Evolutionary conservation across 2,113 vertebrate species (phyloP).

Genomic region (Thinocorus orbignyianus): DNA sequence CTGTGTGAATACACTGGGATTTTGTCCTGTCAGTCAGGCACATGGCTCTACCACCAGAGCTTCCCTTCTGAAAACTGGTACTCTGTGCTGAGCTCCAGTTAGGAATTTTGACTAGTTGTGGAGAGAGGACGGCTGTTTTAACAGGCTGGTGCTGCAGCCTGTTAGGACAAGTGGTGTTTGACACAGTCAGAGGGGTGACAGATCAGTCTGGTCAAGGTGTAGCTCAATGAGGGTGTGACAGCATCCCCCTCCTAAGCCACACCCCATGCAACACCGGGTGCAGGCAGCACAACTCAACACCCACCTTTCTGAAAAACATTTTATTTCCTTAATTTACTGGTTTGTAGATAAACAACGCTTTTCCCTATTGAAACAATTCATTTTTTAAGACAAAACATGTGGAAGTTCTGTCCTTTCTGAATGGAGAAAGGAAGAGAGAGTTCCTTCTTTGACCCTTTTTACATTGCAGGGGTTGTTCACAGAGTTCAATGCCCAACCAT

Average conservation of each 20-base stretch:
- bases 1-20: too few species aligned
- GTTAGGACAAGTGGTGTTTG: fast-evolving
- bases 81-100: neutral
- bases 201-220: too few species aligned
- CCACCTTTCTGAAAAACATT: neutral
- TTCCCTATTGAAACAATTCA: neutral
- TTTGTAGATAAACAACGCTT: neutral
- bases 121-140: neutral
- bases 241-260: fast-evolving
- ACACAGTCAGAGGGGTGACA: fast-evolving
- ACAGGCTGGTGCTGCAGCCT: neutral
- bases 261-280: fast-evolving
- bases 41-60: neutral
- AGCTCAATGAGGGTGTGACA: fast-evolving
- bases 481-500: neutral
- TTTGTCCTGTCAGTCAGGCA: too few species aligned
- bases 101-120: fast-evolving
- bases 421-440: neutral
- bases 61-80: neutral
- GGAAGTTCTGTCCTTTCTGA: neutral
- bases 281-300: neutral
- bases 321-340: conserved; percentile 13
- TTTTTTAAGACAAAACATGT: neutral
- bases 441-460: neutral
- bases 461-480: fast-evolving